Evolutionary conservation across 2,888 invertebrate genomes (phyloP), one percentile per base, ranked within the genome.

Genomic region (Cosmia trapezina): DNA sequence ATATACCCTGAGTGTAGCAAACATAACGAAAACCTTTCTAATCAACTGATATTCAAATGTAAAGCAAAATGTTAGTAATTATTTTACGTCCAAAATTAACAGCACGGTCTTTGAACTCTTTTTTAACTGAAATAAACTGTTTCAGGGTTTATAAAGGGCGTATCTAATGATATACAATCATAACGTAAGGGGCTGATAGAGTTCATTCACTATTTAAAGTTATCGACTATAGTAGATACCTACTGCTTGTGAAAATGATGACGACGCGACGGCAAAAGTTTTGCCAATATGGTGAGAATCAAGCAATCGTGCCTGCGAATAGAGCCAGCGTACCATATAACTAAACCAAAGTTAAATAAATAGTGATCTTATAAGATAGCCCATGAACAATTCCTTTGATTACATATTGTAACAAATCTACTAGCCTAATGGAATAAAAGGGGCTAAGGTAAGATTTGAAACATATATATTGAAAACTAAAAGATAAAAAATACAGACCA

Each of bases 21-120:
- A 51, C 63, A n/a, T n/a, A 41, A 17, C 19, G 56, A 57, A 54
- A 57, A 47, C n/a, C 19, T 71, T 73, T 66, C 14, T 53, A 57
- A 37, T 22, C 8, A 61, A 61, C 49, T 68, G 51, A 56, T 37
- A 61, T 61, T 64, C 28, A 19, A 43, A 71, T 57, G 67, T n/a
- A 53, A 47, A 64, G 60, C 37, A 67, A 74, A 59, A 43, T 56
- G 53, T 71, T 59, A 68, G 54, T 82, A 68, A 78, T 70, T 60
- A 14, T 56, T 57, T 68, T 62, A 68, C 70, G 47, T 69, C 22
- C 41, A 41, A 59, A 63, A 53, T 71, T 69, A 74, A 66, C 51
- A 54, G 65, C 61, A 43, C 49, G 64, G 70, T 59, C 53, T 59
- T 65, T 51, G 61, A 71, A 77, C 69, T 49, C 62, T 65, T 43